phyloP scores from a whole-genome alignment of 1,140 invertebrate genomes.

The Eumaeus atala region DNA sequence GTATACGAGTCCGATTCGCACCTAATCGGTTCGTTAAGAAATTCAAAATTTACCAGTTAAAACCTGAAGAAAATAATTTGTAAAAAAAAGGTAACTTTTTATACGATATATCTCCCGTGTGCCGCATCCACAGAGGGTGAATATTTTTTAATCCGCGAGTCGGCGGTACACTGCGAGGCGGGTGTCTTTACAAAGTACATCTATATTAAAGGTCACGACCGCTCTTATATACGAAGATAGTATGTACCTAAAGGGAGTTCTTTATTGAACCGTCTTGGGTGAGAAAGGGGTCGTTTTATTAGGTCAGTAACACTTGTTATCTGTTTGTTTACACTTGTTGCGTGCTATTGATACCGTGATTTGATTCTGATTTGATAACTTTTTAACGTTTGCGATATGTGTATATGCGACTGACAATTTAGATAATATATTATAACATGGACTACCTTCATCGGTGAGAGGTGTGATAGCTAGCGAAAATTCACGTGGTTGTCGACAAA shows the following conservation, averaged over 20 bases:
- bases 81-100: too few relatives aligned
- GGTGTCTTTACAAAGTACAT: conserved; percentile 54
- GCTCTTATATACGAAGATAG: conserved; percentile 65
- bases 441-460: too few relatives aligned
- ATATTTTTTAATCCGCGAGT: conserved; percentile 45
- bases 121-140: conserved; percentile 38
- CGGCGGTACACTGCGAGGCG: conserved; percentile 49
- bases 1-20: too few relatives aligned
- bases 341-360: conserved; percentile 27
- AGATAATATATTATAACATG: too few relatives aligned
- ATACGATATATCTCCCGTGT: neutral
- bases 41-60: too few relatives aligned
- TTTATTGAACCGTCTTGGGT: conserved; percentile 70
- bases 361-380: conserved; percentile 18
- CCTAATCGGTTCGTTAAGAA: too few relatives aligned
- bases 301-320: conserved; percentile 71
- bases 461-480: too few relatives aligned
- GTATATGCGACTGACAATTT: too few relatives aligned
- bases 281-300: conserved; percentile 70
- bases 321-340: conserved; percentile 63
- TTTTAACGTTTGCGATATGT: neutral
- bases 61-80: too few relatives aligned
- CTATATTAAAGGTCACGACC: conserved; percentile 71
- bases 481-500: too few relatives aligned
- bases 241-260: conserved; percentile 68